These are phyloP conservation scores for Neomorphus geoffroyi DNA, from an alignment of 2,797 vertebrate species.

Conservation along the genomic window DNA sequence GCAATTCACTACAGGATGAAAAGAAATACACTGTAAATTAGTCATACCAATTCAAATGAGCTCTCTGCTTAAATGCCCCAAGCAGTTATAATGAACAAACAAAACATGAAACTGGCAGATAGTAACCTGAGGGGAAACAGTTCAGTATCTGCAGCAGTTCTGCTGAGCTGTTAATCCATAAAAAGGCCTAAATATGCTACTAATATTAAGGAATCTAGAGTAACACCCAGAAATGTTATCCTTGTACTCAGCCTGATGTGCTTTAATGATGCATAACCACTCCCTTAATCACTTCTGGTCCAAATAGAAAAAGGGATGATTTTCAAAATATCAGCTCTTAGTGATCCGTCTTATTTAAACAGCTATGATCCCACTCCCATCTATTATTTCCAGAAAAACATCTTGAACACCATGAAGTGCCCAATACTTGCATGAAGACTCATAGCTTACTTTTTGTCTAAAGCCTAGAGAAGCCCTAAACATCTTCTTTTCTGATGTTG, in stretches of 20 bases:
- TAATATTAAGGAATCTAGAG: neutral
- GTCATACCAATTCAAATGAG: neutral
- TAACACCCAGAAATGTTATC: neutral
- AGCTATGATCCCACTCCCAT: neutral
- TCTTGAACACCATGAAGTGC: neutral
- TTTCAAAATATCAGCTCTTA: neutral
- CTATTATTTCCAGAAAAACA: neutral
- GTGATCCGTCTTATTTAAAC: neutral
- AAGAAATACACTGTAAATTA: neutral
- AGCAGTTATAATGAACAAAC: neutral
- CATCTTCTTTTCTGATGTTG: neutral
- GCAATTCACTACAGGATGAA: neutral
- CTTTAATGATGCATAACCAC: neutral
- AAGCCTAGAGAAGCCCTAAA: neutral
- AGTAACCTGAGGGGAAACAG: neutral
- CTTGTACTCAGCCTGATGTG: neutral
- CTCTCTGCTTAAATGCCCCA: neutral
- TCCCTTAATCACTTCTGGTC: neutral
- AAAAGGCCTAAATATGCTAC: neutral
- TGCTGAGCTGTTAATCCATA: neutral
- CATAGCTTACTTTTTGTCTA: neutral
- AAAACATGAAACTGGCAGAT: neutral
- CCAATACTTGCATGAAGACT: neutral
- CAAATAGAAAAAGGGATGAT: neutral
- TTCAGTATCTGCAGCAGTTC: neutral